These are phyloP conservation scores for Platichthys flesus DNA, from an alignment of 2,113 vertebrate species.

Conservation along the genomic window DNA sequence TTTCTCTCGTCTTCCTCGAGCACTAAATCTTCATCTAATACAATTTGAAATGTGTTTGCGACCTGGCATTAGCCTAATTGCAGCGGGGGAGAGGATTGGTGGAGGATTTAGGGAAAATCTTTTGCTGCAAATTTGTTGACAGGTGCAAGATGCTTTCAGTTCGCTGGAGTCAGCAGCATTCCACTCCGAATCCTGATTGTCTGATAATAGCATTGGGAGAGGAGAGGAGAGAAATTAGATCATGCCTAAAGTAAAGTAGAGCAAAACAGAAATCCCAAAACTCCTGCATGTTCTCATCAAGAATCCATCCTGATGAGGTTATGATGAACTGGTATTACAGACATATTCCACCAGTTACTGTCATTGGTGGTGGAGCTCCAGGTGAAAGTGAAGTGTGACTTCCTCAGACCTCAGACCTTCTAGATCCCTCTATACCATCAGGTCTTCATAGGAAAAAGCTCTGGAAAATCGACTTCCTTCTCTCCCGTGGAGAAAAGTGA, in stretches of 20 bases:
- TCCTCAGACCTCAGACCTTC: too few species aligned
- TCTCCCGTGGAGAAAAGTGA: too few species aligned
- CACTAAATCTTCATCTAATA: slow-evolving; percentile 35
- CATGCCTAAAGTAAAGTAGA: neutral
- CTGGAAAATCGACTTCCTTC: too few species aligned
- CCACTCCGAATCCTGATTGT: neutral
- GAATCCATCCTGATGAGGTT: too few species aligned
- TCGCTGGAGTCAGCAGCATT: slow-evolving; percentile 53
- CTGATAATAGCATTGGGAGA: neutral
- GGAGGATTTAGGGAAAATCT: slow-evolving; percentile 11
- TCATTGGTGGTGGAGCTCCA: too few species aligned
- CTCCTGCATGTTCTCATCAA: neutral
- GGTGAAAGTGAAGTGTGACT: too few species aligned
- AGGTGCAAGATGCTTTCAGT: slow-evolving; percentile 32
- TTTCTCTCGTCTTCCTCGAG: neutral
- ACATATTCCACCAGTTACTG: too few species aligned
- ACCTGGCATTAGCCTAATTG: slow-evolving; percentile 60
- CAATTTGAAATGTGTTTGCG: slow-evolving; percentile 35
- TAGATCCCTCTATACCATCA: too few species aligned
- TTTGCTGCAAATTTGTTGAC: slow-evolving; percentile 25
- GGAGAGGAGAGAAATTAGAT: slow-evolving; percentile 10
- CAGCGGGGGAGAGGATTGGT: slow-evolving; percentile 2
- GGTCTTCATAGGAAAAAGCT: too few species aligned
- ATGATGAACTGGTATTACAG: too few species aligned
- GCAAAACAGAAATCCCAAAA: slow-evolving; percentile 6